A percentile compares a stretch with the other conserved stretches of the same genome.
Evolutionary conservation across 2,113 vertebrate genomes (phyloP).

Genomic region (Anoura caudifer): DNA sequence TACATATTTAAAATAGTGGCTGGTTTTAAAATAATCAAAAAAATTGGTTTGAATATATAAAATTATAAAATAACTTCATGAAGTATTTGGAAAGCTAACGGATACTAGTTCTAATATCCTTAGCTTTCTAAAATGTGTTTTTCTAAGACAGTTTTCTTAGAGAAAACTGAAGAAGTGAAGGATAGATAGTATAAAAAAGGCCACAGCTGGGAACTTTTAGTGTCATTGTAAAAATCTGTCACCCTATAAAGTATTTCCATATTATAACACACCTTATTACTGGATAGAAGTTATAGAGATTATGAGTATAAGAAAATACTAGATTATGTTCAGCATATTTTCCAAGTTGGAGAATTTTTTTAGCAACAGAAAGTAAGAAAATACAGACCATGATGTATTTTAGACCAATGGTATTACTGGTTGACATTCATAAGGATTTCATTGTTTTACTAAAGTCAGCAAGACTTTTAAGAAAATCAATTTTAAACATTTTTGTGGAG

Average conservation of each 20-base stretch:
- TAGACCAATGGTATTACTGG: neutral
- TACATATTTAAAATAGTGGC: conserved; percentile 1
- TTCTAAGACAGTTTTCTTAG: neutral
- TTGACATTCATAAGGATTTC: neutral
- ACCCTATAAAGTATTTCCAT: neutral
- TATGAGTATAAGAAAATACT: neutral
- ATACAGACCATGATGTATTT: neutral
- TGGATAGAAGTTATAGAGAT: neutral
- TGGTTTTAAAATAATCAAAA: neutral
- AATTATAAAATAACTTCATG: neutral
- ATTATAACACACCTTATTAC: neutral
- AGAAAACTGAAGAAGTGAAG: neutral
- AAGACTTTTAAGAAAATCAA: neutral
- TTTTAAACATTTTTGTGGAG: neutral
- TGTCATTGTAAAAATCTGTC: neutral
- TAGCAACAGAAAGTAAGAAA: neutral
- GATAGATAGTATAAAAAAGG: neutral
- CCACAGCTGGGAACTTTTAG: neutral
- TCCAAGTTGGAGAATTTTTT: neutral
- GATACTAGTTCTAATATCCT: neutral
- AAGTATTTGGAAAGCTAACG: neutral
- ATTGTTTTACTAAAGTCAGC: neutral
- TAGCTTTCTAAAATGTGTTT: neutral
- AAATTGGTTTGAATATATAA: neutral
- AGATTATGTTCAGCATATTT: neutral